These are phyloP conservation scores for Agelastica alni DNA, from an alignment of 2,888 invertebrate species.

Conservation along the genomic window DNA sequence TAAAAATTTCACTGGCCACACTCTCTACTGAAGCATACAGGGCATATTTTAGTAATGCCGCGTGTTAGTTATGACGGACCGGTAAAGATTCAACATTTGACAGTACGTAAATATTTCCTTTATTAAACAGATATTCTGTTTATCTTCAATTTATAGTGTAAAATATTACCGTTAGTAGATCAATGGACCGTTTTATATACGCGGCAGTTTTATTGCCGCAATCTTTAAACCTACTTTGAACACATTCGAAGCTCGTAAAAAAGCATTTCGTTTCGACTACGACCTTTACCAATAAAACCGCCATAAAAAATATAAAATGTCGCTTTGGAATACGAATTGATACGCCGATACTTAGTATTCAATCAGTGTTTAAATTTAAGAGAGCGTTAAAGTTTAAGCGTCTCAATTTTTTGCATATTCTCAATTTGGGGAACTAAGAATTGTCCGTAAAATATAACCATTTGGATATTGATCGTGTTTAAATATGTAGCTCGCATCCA, in stretches of 20 bases:
- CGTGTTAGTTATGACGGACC: too few relatives aligned
- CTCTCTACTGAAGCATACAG: too few relatives aligned
- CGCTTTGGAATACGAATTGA: constrained; percentile 3
- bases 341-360: constrained; percentile 14
- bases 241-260: constrained; percentile 3
- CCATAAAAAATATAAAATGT: constrained; percentile 19
- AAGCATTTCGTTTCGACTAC: constrained; percentile 9
- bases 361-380: constrained; percentile 5
- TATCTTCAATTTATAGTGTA: too few relatives aligned
- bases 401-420: not conserved
- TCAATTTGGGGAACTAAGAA: too few relatives aligned
- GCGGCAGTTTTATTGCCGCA: not conserved
- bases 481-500: too few relatives aligned
- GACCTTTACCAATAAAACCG: constrained; percentile 16
- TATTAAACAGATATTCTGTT: too few relatives aligned
- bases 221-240: constrained; percentile 1
- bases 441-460: too few relatives aligned
- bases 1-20: too few relatives aligned
- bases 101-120: too few relatives aligned
- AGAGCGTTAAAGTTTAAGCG: not conserved
- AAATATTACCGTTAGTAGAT: not conserved
- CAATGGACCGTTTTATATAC: constrained; percentile 1
- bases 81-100: too few relatives aligned
- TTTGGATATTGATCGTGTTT: too few relatives aligned
- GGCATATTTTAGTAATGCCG: too few relatives aligned